phyloP scores from a whole-genome alignment of 2,113 vertebrate species.

The Pollachius pollachius region DNA sequence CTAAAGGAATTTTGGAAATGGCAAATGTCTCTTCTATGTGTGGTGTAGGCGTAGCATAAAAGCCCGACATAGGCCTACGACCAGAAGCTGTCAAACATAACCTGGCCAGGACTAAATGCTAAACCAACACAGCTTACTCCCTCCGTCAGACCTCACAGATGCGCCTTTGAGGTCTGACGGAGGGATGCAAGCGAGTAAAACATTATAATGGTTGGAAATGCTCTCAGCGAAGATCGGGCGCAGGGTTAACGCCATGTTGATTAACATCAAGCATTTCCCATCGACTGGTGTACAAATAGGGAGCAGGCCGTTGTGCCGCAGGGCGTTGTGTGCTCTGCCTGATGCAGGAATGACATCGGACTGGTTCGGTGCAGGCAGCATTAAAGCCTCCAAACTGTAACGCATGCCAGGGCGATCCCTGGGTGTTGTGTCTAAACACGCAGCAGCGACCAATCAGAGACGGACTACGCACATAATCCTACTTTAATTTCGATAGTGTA shows the following conservation, averaged over 20 bases:
- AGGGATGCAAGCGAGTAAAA: no score
- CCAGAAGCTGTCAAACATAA: no score
- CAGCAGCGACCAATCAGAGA: constrained; percentile 1
- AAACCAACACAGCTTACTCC: no score
- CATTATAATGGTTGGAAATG: no score
- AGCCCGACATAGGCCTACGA: no score
- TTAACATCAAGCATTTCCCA: constrained; percentile 34
- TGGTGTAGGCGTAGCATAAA: no score
- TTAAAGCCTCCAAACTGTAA: constrained; percentile 27
- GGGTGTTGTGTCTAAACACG: constrained; percentile 43
- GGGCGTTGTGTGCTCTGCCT: constrained; percentile 59
- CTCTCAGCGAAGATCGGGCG: no score
- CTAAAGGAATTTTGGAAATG: no score
- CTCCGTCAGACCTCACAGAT: no score
- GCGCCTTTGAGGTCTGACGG: no score
- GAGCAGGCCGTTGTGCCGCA: constrained; percentile 63
- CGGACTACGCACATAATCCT: not conserved
- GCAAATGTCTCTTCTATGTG: no score
- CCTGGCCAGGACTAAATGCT: no score
- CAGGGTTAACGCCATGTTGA: not conserved
- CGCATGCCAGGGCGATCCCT: constrained; percentile 40
- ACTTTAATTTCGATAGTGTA: not conserved
- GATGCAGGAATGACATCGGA: constrained; percentile 75
- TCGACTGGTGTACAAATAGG: constrained; percentile 16
- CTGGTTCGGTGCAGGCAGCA: constrained; percentile 66